Base-by-base conservation (phyloP, 2,888 invertebrate genomes). In the Loripinus fragilis region DNA sequence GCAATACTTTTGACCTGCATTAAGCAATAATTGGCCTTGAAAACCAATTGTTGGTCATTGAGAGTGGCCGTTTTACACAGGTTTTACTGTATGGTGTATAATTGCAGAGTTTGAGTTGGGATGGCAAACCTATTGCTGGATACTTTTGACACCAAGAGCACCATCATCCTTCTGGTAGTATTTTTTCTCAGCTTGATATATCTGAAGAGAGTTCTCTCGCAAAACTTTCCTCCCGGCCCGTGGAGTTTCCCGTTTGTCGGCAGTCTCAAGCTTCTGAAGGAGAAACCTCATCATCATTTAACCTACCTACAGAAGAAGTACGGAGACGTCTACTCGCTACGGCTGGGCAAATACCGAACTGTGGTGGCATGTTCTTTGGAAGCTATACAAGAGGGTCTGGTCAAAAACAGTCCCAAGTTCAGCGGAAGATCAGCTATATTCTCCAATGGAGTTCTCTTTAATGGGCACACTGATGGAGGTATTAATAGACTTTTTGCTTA, bases 301-400 rank as follows among this genome's bases (percentile, higher is more conserved):
- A 85, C 88, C 20, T 78, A 87, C 60, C 69, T 89, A 30, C 86
- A 82, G 50, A 85, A 85, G 17, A 73, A 75, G n/a, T 90, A 90
- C 76, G 91, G 91, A 1, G 86, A 89, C 76, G 76, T 90, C 12
- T 90, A 82, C 71, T 85, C 86, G 68, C 65, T 90, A n/a, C 81
- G 81, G 35, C 69, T 88, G 10, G 90, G 90, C 0, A 81, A 80
- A 41, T 74, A 87, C 33, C 78, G 78, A 25, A 78, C 88, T 12
- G 85, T 91, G 1, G 88, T 91, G 33, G 84, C 87, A 3, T 86
- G 86, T 69, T 88, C 89, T 3, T 64, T 87, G 35, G 87, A 88
- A 66, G 88, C 83, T 50, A 83, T 91, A n/a, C 38, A 78, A 25
- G 89, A 90, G 64, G 90, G 87, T 0, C 83, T 91, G 23, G 72